Evolutionary conservation across 1,140 invertebrate genomes (phyloP), one percentile per base, ranked within the genome.

Genomic region (Cheumatopsyche charites): DNA sequence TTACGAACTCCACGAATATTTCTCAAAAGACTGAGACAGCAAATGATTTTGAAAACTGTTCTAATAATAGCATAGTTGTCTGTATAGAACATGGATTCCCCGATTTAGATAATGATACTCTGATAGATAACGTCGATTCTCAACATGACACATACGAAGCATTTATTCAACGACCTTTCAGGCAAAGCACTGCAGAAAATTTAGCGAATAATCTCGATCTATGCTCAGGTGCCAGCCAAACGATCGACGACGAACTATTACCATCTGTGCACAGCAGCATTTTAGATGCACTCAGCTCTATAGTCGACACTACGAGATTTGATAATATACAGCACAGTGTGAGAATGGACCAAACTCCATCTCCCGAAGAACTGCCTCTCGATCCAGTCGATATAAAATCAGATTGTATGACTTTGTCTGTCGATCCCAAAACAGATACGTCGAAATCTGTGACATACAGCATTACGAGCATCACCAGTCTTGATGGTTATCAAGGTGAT

Each of bases 401-500:
- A 36, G 83, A 88, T 77, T 82, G 86, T 69, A 82, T 83, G 72
- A 80, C 81, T 11, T 80, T 72, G 23, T 72, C 72, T 11, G 63
- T 81, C 55, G 86, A 88, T 70, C 79, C 81, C 76, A 85, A 87
- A 80, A 86, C 80, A 13, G 86, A 87, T 73, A 80, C 82, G 36
- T 79, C 82, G n/a, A 87, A 87, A 77, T 86, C 87, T 25, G 87
- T 87, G 77, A 85, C 84, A 36, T 93, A 91, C 0, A 93, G 92
- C 74, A 90, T 94, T 0, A 94, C 92, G 0, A 93, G 92, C 77
- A 93, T 94, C 26, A 93, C 92, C 3, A 94, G 92, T 78, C 82
- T 94, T 73, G 93, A 95, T 78, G 93, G 93, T 12, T 94, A 94
- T 80, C 93, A 94, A 82, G 92, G 92, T 11, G 92, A 93, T 82